Percentiles rank a stretch among this genome's conserved stretches.
Evolutionary conservation across 2,888 invertebrate genomes (phyloP).

Genomic region (Ganaspis brasiliensis): DNA sequence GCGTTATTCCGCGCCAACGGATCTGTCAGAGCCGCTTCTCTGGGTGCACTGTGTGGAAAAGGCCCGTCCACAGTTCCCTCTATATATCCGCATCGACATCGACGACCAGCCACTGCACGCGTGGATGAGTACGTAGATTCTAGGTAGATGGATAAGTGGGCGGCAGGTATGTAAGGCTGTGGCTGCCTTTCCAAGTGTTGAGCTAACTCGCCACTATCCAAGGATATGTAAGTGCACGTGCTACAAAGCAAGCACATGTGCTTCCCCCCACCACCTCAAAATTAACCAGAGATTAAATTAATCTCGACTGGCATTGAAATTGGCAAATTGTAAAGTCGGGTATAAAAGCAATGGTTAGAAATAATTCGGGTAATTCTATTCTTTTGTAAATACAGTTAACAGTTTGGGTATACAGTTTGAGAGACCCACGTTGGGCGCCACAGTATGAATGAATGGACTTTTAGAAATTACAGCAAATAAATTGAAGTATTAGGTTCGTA

Average conservation of each 20-base stretch:
- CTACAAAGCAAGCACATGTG: neutral
- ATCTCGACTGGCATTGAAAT: neutral
- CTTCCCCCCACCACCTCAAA: neutral
- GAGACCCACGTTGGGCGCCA: too few relatives aligned
- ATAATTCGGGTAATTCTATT: too few relatives aligned
- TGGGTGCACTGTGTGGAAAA: slow-evolving; percentile 70
- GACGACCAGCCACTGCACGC: slow-evolving; percentile 50
- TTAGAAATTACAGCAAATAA: too few relatives aligned
- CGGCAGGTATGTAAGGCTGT: slow-evolving; percentile 27
- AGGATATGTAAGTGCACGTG: neutral
- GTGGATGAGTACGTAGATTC: slow-evolving; percentile 47
- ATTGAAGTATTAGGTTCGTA: too few relatives aligned
- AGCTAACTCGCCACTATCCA: neutral
- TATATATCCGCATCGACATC: slow-evolving; percentile 58
- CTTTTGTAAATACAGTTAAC: too few relatives aligned
- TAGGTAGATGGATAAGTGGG: slow-evolving; percentile 60
- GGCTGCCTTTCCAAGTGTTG: neutral
- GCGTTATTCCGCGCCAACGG: slow-evolving; percentile 80
- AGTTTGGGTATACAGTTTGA: too few relatives aligned
- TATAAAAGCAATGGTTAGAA: too few relatives aligned
- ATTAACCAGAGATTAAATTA: neutral
- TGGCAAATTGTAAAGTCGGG: too few relatives aligned
- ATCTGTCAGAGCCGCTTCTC: slow-evolving; percentile 80
- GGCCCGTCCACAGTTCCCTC: slow-evolving; percentile 60
- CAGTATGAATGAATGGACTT: too few relatives aligned